Evolutionary conservation across 2,797 vertebrate genomes (phyloP), one percentile per base, ranked within the genome.

Genomic region (Coranthus polyacanthus): DNA sequence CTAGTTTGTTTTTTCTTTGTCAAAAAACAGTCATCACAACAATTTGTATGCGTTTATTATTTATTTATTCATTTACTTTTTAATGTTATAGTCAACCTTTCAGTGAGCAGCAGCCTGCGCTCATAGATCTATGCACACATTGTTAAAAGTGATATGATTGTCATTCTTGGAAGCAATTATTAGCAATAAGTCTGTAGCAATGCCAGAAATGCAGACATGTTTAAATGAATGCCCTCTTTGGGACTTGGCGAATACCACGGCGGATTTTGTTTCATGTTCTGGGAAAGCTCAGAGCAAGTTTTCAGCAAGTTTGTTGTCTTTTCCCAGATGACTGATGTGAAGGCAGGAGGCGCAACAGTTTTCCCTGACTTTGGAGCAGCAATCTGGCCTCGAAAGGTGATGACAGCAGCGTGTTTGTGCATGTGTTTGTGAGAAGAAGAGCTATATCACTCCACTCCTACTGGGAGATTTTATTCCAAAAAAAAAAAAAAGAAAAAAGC

Each of bases 301-400:
- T 65, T 4, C 17, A 39, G 39, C 22, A 8, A 15, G 4, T 24
- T 17, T 61, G n/a, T 72, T 64, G 11, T 75, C 2, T 68, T 44
- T 61, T 57, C 11, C 57, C 88, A 99, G 98, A 99, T 99, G 98
- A 99, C 93, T 21, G 97, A 99, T 52, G 97, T 99, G 0, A 94
- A 97, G 88, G 97, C 98, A 16, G 98, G 98, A 60, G 98, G 98
- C 49, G 96, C 97, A 6, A 99, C 97, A 0, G 98, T 99, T 51
- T 99, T 99, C 70, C 97, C 97, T 36, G 97, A 99, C 79, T 96
- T 99, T 81, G 98, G 98, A 60, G 98, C 98, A 73, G 92, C 93
- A 16, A 95, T 99, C 88, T 92, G 90, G 91, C 97, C 97, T 1
- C 94, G 92, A 89, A 99, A 98, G 96, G 98, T 98, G 84, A 89